Base-by-base conservation (phyloP, 2,888 invertebrate genomes). In the Andrena camellia region DNA sequence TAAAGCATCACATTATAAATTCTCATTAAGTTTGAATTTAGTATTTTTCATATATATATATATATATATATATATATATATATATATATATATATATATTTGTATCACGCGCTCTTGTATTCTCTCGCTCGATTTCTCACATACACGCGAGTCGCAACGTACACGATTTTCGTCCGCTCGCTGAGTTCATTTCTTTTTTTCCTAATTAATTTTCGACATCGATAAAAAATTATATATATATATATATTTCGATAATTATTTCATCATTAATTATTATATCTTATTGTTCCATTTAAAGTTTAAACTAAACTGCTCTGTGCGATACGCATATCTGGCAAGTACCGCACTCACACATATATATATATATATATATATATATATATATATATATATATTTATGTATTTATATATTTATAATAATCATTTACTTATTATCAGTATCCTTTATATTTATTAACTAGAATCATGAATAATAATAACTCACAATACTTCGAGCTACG, bases 1-100 rank as follows among this genome's bases (percentile, higher is more conserved):
- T 90, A 89, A 92, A 91, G 87, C 91, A 91, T 91, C 92, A 90
- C 89, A 90, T 90, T 85, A 33, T 90, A 88, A 90, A 89, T 90
- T 90, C 88, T 90, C 85, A 85, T 88, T 82, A 82, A 88, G 72
- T 82, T 89, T 87, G 83, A 81, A 89, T 88, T 88, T 88, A 86
- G 83, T 83, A 85, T 87, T 83, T 78, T 82, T 84, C 73, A 76
- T 66, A 60, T 67, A 60, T 67, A 74, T 78, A 74, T 70, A 79
- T 75, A 80, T 80, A n/a, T n/a, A n/a, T n/a, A n/a, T n/a, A n/a
- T n/a, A n/a, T n/a, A n/a, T n/a, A n/a, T n/a, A n/a, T n/a, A n/a
- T n/a, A n/a, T n/a, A n/a, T n/a, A 76, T 66, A 60, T 67, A 60
- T 67, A 74, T 78, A 74, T 70, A 79, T 75, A 80, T 80, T 74